Conservation (phyloP, 2,797 vertebrate genomes). For the Botia kubotai region DNA sequence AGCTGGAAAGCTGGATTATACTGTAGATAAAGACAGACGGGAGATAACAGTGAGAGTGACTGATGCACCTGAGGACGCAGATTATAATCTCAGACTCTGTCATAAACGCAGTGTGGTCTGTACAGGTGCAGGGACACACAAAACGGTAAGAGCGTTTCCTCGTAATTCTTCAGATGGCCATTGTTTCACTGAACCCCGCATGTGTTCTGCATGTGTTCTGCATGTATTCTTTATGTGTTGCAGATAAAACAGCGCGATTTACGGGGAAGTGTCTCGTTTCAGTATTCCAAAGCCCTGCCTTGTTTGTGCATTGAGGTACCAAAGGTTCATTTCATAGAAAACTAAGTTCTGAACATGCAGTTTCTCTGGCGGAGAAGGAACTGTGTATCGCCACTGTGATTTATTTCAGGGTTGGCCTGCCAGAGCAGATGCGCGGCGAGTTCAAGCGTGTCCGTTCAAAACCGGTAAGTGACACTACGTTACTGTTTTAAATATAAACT, state of each 20-base stretch:
- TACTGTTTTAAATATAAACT: background rate
- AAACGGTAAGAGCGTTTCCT: constrained; percentile 66
- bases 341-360: background rate
- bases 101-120: constrained; percentile 71
- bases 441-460: constrained; percentile 80
- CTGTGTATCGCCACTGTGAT: background rate
- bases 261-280: constrained; percentile 62
- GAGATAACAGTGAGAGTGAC: constrained; percentile 71
- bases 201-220: constrained; percentile 4
- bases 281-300: constrained; percentile 66
- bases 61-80: constrained; percentile 58
- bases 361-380: background rate
- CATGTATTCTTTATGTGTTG: too few relatives aligned
- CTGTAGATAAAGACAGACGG: constrained; percentile 69
- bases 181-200: background rate
- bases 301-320: constrained; percentile 81
- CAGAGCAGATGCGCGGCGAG: constrained; percentile 75
- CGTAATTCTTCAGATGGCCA: background rate
- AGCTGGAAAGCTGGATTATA: constrained; percentile 73
- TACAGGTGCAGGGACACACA: constrained; percentile 66
- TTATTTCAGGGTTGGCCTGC: constrained; percentile 77
- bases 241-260: constrained; percentile 73
- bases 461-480: constrained; percentile 67
- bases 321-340: background rate
- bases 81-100: constrained; percentile 77